Percentiles rank a stretch among this genome's conserved stretches.
phyloP scores from a whole-genome alignment of 1,140 invertebrate species.

The Drosophila biarmipes region DNA sequence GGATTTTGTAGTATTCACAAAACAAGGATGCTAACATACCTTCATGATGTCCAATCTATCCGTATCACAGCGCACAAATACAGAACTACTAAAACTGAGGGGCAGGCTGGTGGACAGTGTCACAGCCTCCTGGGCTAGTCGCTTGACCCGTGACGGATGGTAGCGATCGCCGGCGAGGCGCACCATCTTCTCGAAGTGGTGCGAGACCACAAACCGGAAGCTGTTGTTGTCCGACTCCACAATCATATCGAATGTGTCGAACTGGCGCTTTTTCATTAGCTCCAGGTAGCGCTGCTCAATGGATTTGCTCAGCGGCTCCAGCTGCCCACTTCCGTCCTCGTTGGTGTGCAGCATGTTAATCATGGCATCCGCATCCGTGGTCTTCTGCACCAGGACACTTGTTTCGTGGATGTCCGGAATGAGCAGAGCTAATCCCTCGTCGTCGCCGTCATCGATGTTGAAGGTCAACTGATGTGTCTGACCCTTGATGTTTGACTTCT shows the following conservation, averaged over 20 bases:
- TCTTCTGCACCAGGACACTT: constrained; percentile 90
- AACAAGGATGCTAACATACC: constrained; percentile 85
- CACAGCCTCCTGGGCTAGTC: constrained; percentile 97
- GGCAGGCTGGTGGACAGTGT: constrained; percentile 97
- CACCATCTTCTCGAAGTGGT: constrained; percentile 96
- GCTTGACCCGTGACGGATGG: constrained; percentile 94
- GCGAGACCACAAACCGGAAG: constrained; percentile 93
- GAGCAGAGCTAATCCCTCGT: constrained; percentile 93
- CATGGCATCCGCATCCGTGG: constrained; percentile 86
- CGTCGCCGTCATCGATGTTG: constrained; percentile 86
- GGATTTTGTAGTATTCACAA: constrained; percentile 1
- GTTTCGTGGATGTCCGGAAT: constrained; percentile 96
- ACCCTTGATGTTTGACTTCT: constrained; percentile 84
- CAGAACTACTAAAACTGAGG: constrained; percentile 96
- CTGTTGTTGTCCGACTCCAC: constrained; percentile 89
- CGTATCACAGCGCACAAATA: constrained; percentile 97
- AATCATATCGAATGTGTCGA: constrained; percentile 97
- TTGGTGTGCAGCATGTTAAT: constrained; percentile 81
- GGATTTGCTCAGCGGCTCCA: constrained; percentile 86
- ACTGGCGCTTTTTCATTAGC: constrained; percentile 94
- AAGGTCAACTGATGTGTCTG: constrained; percentile 83
- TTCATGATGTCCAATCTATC: constrained; percentile 98
- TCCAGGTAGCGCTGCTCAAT: constrained; percentile 92
- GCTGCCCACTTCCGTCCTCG: constrained; percentile 67
- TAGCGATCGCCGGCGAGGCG: constrained; percentile 93